These are phyloP conservation scores for Euthynnus affinis DNA, from an alignment of 2,797 vertebrate genomes.

Conservation along the genomic window DNA sequence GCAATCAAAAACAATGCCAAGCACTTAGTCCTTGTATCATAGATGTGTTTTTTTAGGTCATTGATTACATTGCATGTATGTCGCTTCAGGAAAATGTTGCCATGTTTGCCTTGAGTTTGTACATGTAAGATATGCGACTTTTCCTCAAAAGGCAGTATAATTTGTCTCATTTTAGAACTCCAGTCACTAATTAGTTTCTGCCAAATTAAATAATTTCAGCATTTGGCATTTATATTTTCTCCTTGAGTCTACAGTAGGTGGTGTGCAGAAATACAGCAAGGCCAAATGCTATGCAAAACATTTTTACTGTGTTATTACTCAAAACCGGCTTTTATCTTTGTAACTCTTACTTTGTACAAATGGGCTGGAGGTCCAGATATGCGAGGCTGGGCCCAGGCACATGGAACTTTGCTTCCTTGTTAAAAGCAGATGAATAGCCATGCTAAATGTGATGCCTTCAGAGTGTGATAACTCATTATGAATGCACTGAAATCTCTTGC, in stretches of 20 bases:
- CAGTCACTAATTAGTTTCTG: conserved; percentile 41
- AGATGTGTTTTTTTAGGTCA: conserved; percentile 71
- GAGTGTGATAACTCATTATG: conserved; percentile 72
- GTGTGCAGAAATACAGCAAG: conserved; percentile 71
- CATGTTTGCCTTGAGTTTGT: conserved; percentile 91
- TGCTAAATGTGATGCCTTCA: conserved; percentile 85
- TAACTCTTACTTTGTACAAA: conserved; percentile 78
- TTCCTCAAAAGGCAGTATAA: conserved; percentile 65
- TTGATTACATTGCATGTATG: conserved; percentile 88
- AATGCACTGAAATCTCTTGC: conserved; percentile 80
- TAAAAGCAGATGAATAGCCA: conserved; percentile 83
- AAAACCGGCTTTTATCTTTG: conserved; percentile 71
- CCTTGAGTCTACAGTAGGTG: conserved; percentile 51
- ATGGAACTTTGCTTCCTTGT: conserved; percentile 72
- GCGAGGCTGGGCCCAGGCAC: conserved; percentile 68
- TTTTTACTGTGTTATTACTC: conserved; percentile 72
- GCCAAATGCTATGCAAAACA: conserved; percentile 88
- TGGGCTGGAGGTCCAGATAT: conserved; percentile 63
- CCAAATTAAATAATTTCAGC: conserved; percentile 54
- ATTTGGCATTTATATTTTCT: conserved; percentile 82
- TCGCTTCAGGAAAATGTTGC: conserved; percentile 89
- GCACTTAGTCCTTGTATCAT: conserved; percentile 82
- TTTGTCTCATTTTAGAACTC: conserved; percentile 66
- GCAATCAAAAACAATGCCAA: conserved; percentile 81
- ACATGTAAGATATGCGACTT: conserved; percentile 81